Conservation (phyloP, 2,113 vertebrate species). For the Pampusana beccarii region DNA sequence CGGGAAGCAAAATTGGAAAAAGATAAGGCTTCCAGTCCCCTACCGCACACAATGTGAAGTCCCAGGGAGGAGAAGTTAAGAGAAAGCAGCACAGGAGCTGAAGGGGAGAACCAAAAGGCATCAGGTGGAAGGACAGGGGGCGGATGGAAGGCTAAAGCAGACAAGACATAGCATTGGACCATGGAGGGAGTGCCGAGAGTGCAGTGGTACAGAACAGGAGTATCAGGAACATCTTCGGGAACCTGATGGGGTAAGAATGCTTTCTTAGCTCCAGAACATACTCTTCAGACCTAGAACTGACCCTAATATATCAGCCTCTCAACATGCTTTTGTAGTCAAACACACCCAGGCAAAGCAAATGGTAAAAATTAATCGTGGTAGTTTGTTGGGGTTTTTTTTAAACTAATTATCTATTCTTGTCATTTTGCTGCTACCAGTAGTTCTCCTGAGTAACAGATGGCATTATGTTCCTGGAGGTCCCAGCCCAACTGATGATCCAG, state of each 20-base stretch:
- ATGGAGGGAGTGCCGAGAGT: background rate
- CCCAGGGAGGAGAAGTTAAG: background rate
- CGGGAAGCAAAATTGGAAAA: background rate
- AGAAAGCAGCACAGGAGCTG: background rate
- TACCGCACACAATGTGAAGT: background rate
- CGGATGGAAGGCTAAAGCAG: background rate
- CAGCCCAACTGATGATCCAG: background rate
- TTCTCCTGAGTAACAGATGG: background rate
- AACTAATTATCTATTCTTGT: background rate
- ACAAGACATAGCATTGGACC: background rate
- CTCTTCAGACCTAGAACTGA: background rate
- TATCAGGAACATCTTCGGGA: background rate
- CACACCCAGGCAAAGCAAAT: background rate
- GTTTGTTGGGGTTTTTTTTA: too few relatives aligned
- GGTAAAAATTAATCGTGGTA: background rate
- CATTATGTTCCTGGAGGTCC: background rate
- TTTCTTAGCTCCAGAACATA: background rate
- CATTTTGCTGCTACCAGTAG: background rate
- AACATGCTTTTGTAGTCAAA: background rate
- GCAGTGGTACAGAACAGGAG: background rate
- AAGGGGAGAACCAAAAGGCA: background rate
- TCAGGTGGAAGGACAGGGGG: background rate
- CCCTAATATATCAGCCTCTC: background rate
- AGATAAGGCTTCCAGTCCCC: background rate
- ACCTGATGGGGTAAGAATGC: background rate